Evolutionary conservation across 2,888 invertebrate genomes (phyloP).

Genomic region (Zaprionus obscuricornis): DNA sequence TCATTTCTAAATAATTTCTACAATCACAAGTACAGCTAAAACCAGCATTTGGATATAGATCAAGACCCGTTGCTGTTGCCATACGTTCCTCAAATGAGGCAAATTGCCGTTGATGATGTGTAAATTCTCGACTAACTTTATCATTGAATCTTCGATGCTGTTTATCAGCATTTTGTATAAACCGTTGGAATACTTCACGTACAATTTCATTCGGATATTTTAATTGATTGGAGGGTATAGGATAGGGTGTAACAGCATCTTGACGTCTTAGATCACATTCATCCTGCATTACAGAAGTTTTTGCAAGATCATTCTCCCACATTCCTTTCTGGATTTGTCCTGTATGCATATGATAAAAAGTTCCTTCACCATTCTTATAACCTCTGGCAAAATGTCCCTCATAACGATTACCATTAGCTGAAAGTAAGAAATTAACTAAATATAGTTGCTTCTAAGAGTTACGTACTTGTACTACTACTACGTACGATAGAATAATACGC

Average conservation of each 20-base stretch:
- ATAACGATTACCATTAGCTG: constrained; percentile 82
- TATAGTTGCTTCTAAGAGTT: background rate
- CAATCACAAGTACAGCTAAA: constrained; percentile 61
- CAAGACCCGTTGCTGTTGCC: constrained; percentile 30
- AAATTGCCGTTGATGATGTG: constrained; percentile 54
- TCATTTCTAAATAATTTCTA: background rate
- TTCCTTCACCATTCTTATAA: constrained; percentile 81
- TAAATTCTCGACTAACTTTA: constrained; percentile 62
- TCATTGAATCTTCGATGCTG: constrained; percentile 66
- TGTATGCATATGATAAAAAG: constrained; percentile 80
- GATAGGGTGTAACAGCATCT: constrained; percentile 63
- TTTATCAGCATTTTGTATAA: constrained; percentile 54
- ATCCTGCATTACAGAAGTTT: constrained; percentile 79
- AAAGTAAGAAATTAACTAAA: background rate
- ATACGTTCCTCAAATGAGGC: constrained; percentile 65
- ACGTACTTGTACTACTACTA: background rate
- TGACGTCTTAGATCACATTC: constrained; percentile 67
- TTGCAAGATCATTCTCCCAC: constrained; percentile 79
- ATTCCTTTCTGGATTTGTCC: constrained; percentile 82
- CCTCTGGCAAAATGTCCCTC: constrained; percentile 81
- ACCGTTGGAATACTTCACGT: constrained; percentile 68
- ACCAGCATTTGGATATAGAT: constrained; percentile 41
- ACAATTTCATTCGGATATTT: constrained; percentile 75
- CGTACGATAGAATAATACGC: constrained; percentile 78
- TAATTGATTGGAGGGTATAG: constrained; percentile 67